phyloP scores from a whole-genome alignment of 2,113 vertebrate genomes.

The Pelusios castaneus region DNA sequence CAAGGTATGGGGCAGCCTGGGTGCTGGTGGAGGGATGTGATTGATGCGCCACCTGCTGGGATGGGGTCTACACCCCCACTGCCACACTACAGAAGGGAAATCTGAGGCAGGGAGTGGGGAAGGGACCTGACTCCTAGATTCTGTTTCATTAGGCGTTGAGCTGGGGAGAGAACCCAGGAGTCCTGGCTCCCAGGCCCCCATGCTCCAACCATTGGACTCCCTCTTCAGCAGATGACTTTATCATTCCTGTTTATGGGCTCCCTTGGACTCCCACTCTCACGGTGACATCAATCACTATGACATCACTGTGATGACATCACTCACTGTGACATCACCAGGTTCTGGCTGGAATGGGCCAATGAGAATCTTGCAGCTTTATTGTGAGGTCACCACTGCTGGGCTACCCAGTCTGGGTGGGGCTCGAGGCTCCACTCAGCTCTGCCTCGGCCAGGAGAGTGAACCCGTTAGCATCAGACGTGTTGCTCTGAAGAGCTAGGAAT shows the following conservation, averaged over 20 bases:
- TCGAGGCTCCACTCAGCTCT: not conserved
- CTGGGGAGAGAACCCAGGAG: not conserved
- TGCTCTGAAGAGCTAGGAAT: not conserved
- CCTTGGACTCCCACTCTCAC: not conserved
- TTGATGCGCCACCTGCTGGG: not conserved
- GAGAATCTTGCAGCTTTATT: not conserved
- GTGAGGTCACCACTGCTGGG: not conserved
- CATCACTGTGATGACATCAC: not conserved
- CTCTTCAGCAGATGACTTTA: not conserved
- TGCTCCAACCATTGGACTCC: not conserved
- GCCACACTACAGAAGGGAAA: not conserved
- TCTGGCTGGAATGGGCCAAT: not conserved
- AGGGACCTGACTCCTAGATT: not conserved
- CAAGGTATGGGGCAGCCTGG: not conserved
- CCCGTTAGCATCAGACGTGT: too few relatives aligned
- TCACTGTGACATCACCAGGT: not conserved
- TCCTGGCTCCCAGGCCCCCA: not conserved
- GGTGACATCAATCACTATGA: not conserved
- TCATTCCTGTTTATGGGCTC: not conserved
- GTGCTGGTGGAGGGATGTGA: not conserved
- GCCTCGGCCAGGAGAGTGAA: not conserved
- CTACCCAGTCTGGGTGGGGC: not conserved
- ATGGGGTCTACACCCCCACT: accelerated
- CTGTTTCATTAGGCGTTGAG: not conserved
- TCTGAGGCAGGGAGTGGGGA: accelerated